A percentile compares a stretch with the other conserved stretches of the same genome.
phyloP scores from a whole-genome alignment of 2,113 vertebrate species.

The Hystrix brachyura region DNA sequence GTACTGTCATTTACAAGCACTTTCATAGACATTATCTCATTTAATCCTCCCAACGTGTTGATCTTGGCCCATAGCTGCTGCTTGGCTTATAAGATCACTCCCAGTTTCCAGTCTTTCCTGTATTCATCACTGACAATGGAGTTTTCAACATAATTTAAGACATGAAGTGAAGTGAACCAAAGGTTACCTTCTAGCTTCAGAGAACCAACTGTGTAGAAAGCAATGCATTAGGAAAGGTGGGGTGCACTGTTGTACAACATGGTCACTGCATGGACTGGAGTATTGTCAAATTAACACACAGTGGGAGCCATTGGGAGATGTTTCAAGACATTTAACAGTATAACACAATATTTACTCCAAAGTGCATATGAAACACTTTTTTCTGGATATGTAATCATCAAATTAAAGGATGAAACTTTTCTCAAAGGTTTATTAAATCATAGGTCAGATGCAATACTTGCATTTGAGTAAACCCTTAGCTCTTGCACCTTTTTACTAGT shows the following conservation, averaged over 20 bases:
- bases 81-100: background rate
- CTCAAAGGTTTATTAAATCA: background rate
- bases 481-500: background rate
- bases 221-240: background rate
- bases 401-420: background rate
- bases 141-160: background rate
- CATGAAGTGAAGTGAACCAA: background rate
- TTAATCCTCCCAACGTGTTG: slow-evolving; percentile 47
- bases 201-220: background rate
- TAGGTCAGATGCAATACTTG: background rate
- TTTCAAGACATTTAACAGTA: background rate
- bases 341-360: background rate
- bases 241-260: background rate
- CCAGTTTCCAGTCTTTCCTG: background rate
- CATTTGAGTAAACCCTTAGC: background rate
- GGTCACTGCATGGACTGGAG: background rate
- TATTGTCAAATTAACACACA: background rate
- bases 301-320: too few species aligned
- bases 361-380: background rate
- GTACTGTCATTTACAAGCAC: slow-evolving; percentile 1
- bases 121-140: background rate
- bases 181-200: background rate
- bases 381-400: background rate
- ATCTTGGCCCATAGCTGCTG: background rate
- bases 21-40: slow-evolving; percentile 75